Conservation (phyloP, 2,113 vertebrate genomes). For the Fregata magnificens region DNA sequence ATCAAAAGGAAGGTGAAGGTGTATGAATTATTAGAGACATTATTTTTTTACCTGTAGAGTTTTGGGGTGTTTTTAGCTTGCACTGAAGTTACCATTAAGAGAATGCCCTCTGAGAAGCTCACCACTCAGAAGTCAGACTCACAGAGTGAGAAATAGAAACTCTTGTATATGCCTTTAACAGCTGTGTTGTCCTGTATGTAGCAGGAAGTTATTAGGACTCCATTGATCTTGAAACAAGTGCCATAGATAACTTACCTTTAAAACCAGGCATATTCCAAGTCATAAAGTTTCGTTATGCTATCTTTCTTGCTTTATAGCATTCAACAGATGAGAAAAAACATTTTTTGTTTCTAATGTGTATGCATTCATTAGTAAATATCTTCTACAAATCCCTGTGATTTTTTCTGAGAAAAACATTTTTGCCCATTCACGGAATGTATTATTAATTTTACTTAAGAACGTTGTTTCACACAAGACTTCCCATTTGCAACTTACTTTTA, state of each 20-base stretch:
- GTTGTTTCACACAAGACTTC: constrained; percentile 64
- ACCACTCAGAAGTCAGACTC: neutral
- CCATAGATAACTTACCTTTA: neutral
- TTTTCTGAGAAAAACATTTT: constrained; percentile 26
- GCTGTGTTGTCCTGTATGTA: neutral
- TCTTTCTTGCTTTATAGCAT: neutral
- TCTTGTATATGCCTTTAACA: neutral
- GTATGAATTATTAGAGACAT: neutral
- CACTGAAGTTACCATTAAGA: neutral
- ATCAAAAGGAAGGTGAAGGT: neutral
- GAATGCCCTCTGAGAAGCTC: neutral
- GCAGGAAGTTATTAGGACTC: neutral
- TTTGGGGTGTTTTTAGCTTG: neutral
- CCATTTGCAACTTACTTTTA: constrained; percentile 62
- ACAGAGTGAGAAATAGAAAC: neutral
- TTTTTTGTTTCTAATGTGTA: neutral
- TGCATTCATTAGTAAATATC: neutral
- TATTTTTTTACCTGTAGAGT: neutral
- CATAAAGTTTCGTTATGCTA: neutral
- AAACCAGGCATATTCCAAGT: neutral
- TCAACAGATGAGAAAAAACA: neutral
- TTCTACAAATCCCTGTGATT: constrained; percentile 1
- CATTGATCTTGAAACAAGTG: neutral
- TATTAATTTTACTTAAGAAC: constrained; percentile 41
- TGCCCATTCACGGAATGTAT: constrained; percentile 32